Evolutionary conservation across 1,140 invertebrate genomes (phyloP).

Genomic region (Conus ventricosus): DNA sequence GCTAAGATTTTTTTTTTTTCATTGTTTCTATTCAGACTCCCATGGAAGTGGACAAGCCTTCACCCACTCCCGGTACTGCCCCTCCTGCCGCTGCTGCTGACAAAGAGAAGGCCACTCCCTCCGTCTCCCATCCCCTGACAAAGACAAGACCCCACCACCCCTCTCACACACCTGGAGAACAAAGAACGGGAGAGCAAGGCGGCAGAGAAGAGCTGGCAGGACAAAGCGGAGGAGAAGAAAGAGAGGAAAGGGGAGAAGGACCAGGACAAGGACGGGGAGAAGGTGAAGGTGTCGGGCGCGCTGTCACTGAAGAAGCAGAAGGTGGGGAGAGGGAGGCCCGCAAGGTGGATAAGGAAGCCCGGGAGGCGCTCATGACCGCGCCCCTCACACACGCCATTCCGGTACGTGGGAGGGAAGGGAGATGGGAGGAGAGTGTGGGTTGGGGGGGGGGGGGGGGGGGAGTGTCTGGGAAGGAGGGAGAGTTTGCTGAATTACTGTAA

Average conservation of each 20-base stretch:
- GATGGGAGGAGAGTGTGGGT: background rate
- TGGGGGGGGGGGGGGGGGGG: no score
- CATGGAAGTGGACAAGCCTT: constrained; percentile 34
- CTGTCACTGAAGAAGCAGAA: constrained; percentile 39
- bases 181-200: background rate
- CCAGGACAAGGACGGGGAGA: constrained; percentile 46
- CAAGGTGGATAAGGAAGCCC: constrained; percentile 48
- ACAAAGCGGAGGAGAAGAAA: no score
- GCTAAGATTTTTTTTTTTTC: no score
- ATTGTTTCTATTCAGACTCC: constrained; percentile 14
- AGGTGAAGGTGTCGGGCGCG: constrained; percentile 37
- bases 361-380: constrained; percentile 46
- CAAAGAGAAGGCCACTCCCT: background rate
- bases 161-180: background rate
- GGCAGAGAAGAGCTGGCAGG: background rate
- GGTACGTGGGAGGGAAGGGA: background rate
- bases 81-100: background rate
- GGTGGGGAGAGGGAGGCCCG: constrained; percentile 41
- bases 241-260: constrained; percentile 24
- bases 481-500: no score
- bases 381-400: constrained; percentile 16
- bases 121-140: background rate
- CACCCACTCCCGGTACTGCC: background rate
- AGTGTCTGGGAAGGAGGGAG: no score
- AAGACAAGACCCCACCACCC: background rate